Evolutionary conservation across 2,888 invertebrate species (phyloP).

Genomic region (Encarsia formosa): DNA sequence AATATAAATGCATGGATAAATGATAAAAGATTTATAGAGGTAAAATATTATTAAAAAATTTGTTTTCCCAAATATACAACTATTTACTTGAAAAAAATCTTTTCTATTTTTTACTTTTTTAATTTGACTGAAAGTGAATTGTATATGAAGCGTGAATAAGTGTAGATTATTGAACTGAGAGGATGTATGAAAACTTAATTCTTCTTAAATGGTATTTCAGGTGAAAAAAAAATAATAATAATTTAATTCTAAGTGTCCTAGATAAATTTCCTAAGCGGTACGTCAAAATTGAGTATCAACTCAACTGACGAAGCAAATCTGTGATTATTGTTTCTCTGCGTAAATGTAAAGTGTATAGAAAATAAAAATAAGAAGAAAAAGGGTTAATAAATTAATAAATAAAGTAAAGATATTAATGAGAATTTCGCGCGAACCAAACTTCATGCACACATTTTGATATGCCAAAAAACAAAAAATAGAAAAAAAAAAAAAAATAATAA

Average conservation of each 20-base stretch:
- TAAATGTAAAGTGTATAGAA: constrained; percentile 28
- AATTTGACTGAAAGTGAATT: too few relatives aligned
- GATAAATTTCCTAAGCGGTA: constrained; percentile 21
- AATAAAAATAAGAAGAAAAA: constrained; percentile 6
- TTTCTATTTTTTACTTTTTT: too few relatives aligned
- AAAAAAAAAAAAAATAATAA: not conserved
- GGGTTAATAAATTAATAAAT: constrained; percentile 10
- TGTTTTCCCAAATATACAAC: too few relatives aligned
- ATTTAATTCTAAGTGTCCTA: constrained; percentile 24
- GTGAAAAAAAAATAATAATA: constrained; percentile 4
- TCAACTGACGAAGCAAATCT: constrained; percentile 35
- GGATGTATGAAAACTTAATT: too few relatives aligned
- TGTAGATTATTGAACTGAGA: too few relatives aligned
- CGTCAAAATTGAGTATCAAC: constrained; percentile 16
- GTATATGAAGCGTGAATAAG: too few relatives aligned
- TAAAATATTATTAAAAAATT: too few relatives aligned
- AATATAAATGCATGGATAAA: too few relatives aligned
- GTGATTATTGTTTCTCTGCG: constrained; percentile 42
- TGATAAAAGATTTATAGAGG: too few relatives aligned
- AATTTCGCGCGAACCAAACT: constrained; percentile 39
- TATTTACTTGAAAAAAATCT: too few relatives aligned
- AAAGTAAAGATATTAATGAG: constrained; percentile 23
- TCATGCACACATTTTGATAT: constrained; percentile 33
- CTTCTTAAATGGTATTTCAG: constrained; percentile 10
- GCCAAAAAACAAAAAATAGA: constrained; percentile 9